Evolutionary conservation across 1,140 invertebrate genomes (phyloP).

Genomic region (Drosophila takahashii): DNA sequence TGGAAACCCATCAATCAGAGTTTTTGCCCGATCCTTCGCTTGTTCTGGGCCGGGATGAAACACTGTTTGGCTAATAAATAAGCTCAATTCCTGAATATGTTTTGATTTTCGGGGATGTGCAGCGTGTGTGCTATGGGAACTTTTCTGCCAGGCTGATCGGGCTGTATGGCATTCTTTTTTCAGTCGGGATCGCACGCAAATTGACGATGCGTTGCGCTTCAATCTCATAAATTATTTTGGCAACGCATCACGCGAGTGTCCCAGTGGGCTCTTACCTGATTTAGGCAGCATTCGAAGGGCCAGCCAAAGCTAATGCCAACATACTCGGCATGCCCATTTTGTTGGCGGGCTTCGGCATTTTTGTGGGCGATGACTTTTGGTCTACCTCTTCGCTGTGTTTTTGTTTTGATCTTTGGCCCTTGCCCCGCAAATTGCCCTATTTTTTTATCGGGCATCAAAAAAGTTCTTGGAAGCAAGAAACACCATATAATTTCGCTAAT

Average conservation of each 20-base stretch:
- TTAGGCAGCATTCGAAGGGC: constrained; percentile 46
- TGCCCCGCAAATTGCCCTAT: constrained; percentile 74
- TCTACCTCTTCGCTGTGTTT: constrained; percentile 65
- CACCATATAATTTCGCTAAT: constrained; percentile 83
- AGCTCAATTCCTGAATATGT: constrained; percentile 36
- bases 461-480: constrained; percentile 71
- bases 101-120: constrained; percentile 40
- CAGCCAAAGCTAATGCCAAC: constrained; percentile 69
- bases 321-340: constrained; percentile 67
- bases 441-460: constrained; percentile 64
- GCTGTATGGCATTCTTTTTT: constrained; percentile 50
- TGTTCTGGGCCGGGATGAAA: constrained; percentile 1
- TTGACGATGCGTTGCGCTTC: constrained; percentile 76
- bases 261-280: constrained; percentile 72
- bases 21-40: neutral
- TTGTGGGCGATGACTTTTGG: constrained; percentile 82
- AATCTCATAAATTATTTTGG: constrained; percentile 84
- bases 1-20: constrained; percentile 32
- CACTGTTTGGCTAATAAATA: constrained; percentile 44
- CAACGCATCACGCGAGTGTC: constrained; percentile 81
- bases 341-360: constrained; percentile 60
- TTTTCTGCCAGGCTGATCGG: constrained; percentile 23
- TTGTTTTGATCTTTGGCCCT: constrained; percentile 78
- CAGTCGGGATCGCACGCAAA: constrained; percentile 63
- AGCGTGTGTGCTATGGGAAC: constrained; percentile 53